These are phyloP conservation scores for Eira barbara DNA, from an alignment of 2,113 vertebrate genomes.

Conservation along the genomic window DNA sequence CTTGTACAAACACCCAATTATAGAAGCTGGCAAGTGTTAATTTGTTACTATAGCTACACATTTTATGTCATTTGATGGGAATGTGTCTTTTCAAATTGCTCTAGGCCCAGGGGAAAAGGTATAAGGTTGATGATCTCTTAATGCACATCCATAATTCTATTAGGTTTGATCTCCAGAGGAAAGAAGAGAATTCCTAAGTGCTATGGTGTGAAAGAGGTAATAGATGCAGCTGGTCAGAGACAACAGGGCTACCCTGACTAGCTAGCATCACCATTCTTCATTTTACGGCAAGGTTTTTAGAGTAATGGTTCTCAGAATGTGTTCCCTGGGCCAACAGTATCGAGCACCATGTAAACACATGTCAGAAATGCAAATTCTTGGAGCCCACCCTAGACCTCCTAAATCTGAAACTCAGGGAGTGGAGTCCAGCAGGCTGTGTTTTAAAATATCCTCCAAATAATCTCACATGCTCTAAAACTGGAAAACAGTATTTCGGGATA, in stretches of 20 bases:
- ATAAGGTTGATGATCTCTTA: slow-evolving; percentile 54
- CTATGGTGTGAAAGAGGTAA: not conserved
- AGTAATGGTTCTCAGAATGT: not conserved
- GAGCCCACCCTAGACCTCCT: not conserved
- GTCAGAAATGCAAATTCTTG: not conserved
- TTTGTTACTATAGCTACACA: slow-evolving; percentile 56
- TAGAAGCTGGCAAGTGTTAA: slow-evolving; percentile 29
- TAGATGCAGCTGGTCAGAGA: not conserved
- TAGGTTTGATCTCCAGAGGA: slow-evolving; percentile 39
- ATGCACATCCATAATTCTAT: slow-evolving; percentile 44
- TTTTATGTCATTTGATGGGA: slow-evolving; percentile 50
- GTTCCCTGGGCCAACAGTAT: not conserved
- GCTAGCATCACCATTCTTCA: not conserved
- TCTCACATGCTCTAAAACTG: not conserved
- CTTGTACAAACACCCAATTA: slow-evolving; percentile 30
- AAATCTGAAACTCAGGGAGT: not conserved
- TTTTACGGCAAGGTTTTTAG: not conserved
- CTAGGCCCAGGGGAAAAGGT: slow-evolving; percentile 33
- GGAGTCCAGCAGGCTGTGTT: not conserved
- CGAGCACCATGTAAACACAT: not conserved
- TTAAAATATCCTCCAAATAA: not conserved
- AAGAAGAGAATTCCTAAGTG: not conserved
- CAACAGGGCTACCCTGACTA: not conserved
- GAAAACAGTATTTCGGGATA: not conserved
- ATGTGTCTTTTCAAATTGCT: slow-evolving; percentile 59